Conservation (phyloP, 2,797 vertebrate species). For the Hybognathus amarus region DNA sequence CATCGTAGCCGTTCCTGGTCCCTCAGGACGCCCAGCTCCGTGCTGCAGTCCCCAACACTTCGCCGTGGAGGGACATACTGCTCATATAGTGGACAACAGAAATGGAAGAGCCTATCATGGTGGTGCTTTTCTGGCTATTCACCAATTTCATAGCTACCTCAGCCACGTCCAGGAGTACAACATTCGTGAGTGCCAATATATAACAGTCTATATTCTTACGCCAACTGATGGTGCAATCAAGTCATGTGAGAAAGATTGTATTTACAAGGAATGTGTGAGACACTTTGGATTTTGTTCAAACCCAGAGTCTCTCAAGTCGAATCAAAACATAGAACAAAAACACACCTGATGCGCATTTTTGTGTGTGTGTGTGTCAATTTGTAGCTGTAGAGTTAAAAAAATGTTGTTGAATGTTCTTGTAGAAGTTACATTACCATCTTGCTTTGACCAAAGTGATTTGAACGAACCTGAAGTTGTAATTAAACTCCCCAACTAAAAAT, state of each 20-base stretch:
- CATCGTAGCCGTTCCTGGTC: slow-evolving; percentile 84
- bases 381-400: neutral
- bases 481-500: neutral
- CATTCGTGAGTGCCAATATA: slow-evolving; percentile 84
- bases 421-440: neutral
- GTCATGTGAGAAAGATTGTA: neutral
- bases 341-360: neutral
- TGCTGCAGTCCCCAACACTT: slow-evolving; percentile 83
- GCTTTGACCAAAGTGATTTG: neutral
- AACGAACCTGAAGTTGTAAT: neutral
- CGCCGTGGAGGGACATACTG: slow-evolving; percentile 87
- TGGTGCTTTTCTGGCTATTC: slow-evolving; percentile 91
- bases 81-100: slow-evolving; percentile 84
- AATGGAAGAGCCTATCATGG: slow-evolving; percentile 85
- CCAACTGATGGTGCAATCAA: neutral
- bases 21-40: slow-evolving; percentile 70
- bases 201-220: no score
- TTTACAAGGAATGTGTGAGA: neutral
- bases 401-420: neutral
- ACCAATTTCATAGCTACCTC: slow-evolving; percentile 86
- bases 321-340: neutral
- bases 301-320: neutral
- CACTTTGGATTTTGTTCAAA: neutral
- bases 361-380: neutral
- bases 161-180: slow-evolving; percentile 91